Evolutionary conservation across 2,888 invertebrate species (phyloP), one percentile per base, ranked within the genome.

Genomic region (Neuroscelio doddi): DNA sequence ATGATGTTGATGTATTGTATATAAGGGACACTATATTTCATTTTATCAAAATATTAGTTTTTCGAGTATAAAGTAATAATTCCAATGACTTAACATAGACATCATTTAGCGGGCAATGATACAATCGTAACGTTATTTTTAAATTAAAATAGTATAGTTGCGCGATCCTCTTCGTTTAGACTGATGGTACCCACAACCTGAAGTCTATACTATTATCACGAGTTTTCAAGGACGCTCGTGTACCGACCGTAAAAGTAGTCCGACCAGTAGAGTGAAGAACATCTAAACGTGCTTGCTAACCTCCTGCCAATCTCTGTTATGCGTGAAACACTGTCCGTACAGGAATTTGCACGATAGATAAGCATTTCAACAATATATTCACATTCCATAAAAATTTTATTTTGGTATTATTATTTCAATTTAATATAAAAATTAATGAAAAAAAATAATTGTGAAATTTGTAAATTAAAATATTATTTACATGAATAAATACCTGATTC

Each of bases 241-340:
- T 73, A 65, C 72, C 72, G 68, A 75, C 77, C 76, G 74, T 76
- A 73, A 76, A 79, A 78, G 78, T 77, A 77, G 77, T 77, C 67
- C 75, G 74, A 77, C 77, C 74, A 68, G 77, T 74, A 70, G 4
- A 41, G 30, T 36, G 14, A 36, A 50, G 38, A 46, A 38, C 39
- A 15, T 26, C 41, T 10, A 26, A 30, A 42, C 41, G 26, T 34
- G 53, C 30, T 32, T 27, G 42, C 10, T 29, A 29, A 36, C 27
- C 12, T 41, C 34, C 27, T 36, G 34, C 38, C 16, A 24, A 45
- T 29, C 30, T 44, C 21, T 26, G 16, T 5, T 10, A 44, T 4
- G 24, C 42, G 3, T 10, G 14, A 17, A 26, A 42, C 24, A 26
- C n/a, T n/a, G 5, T n/a, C 14, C 26, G 10, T 14, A 39, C 7